phyloP scores from a whole-genome alignment of 1,140 invertebrate species.

The Zaprionus nigranus region DNA sequence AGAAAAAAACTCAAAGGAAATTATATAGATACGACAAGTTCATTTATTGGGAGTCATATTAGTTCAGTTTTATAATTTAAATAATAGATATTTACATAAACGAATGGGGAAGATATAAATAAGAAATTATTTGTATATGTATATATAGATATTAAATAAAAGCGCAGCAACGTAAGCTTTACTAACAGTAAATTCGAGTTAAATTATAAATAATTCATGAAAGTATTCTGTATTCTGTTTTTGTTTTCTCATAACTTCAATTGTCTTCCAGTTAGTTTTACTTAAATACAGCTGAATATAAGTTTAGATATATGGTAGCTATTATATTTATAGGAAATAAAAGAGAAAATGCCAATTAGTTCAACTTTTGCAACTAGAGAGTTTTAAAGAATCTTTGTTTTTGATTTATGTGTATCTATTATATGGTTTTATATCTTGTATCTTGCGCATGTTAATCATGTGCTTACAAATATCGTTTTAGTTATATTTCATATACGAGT shows the following conservation, averaged over 20 bases:
- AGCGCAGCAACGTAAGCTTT: constrained; percentile 39
- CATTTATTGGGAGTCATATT: constrained; percentile 78
- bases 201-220: constrained; percentile 54
- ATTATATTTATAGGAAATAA: constrained; percentile 41
- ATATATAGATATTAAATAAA: constrained; percentile 39
- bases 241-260: constrained; percentile 33
- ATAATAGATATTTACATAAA: constrained; percentile 72
- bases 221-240: constrained; percentile 11
- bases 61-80: constrained; percentile 61
- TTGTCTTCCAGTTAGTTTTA: constrained; percentile 56
- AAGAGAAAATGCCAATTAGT: constrained; percentile 54
- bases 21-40: constrained; percentile 57
- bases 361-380: constrained; percentile 49
- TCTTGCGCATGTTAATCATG: constrained; percentile 41
- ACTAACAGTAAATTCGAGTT: constrained; percentile 78
- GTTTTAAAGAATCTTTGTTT: constrained; percentile 22
- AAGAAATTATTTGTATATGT: background rate
- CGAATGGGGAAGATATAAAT: constrained; percentile 69
- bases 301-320: constrained; percentile 22
- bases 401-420: constrained; percentile 38
- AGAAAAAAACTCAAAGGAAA: constrained; percentile 8
- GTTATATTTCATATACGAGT: constrained; percentile 62
- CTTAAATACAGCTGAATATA: constrained; percentile 51
- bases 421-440: constrained; percentile 51
- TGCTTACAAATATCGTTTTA: constrained; percentile 48